Base-by-base conservation (phyloP, 23 tunicate genomes). In the Trididemnum miniatum region DNA sequence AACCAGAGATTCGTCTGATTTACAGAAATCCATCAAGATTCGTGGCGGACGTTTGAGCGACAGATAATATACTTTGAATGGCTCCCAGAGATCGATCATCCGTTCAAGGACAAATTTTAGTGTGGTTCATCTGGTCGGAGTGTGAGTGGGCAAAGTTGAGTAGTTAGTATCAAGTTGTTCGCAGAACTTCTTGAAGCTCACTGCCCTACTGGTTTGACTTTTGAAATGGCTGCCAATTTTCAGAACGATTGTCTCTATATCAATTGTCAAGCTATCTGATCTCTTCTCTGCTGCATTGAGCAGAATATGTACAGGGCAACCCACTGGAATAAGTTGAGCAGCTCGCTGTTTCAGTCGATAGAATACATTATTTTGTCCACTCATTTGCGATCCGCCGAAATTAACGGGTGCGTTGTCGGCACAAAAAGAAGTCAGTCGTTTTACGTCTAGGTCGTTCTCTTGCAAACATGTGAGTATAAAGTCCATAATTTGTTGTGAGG, bases 361-460 rank as follows among this genome's bases (percentile, higher is more conserved):
- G 86, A 76, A 75, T 26, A 82, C 82, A 31, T 82, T 82, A 51
- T 71, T 82, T 82, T 71, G 77, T 71, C 80, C 80, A 71, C 38
- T 82, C 20, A 72, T 15, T 65, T 82, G 86, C n/a, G 67, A 82
- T 23, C 86, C 66, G 23, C 82, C 82, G 72, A 82, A 82, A 31
- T 82, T 82, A 5, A 81, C 85, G 69, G 85, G 85, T 81, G 86
- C 82, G 72, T 75, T 82, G 51, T 82, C 80, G 65, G 86, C 82
- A 82, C 65, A 82, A 82, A 81, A 80, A 33, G 5, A 73, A 37
- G 59, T 38, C 57, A 73, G 79, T 26, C 51, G 37, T 78, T 78
- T 59, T 29, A 54, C 23, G 26, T 59, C 82, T 54, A 78, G 44
- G 71, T 36, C 71, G 31, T 54, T 78, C 77, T 65, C 84, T 29